Evolutionary conservation across 2,888 invertebrate genomes (phyloP).

Genomic region (Tanypteryx hageni): DNA sequence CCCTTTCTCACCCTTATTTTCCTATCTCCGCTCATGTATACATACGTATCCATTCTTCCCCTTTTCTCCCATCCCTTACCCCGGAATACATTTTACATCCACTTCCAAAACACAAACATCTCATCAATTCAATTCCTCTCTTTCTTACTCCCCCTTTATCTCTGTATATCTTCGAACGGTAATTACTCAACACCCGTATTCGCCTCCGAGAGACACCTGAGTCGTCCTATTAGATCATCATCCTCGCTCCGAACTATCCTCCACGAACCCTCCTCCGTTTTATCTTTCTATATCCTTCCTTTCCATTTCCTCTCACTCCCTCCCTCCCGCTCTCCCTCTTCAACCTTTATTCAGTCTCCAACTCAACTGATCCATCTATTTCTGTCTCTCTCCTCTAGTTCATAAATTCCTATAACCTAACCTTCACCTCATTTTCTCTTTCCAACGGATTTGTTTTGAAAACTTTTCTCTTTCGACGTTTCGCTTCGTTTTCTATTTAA

Average conservation of each 20-base stretch:
- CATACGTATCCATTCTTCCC: neutral
- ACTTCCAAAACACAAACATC: neutral
- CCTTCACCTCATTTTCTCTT: too few relatives aligned
- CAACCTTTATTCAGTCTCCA: neutral
- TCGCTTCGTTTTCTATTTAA: too few relatives aligned
- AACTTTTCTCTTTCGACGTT: too few relatives aligned
- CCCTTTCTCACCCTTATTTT: neutral
- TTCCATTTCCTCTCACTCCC: neutral
- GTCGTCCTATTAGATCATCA: constrained; percentile 16
- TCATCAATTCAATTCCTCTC: neutral
- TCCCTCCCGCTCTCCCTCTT: neutral
- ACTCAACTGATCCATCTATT: too few relatives aligned
- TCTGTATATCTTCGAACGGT: neutral
- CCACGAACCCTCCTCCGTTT: neutral
- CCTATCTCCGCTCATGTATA: neutral
- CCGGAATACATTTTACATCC: constrained; percentile 3
- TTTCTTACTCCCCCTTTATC: neutral
- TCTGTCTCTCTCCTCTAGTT: too few relatives aligned
- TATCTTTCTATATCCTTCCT: neutral
- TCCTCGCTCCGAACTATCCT: neutral
- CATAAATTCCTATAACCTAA: too few relatives aligned
- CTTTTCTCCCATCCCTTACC: neutral
- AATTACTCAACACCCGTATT: neutral
- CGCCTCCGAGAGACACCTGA: neutral
- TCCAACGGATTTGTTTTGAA: too few relatives aligned